phyloP scores from a whole-genome alignment of 2,888 invertebrate species.

The Trypoxylon attenuatum region DNA sequence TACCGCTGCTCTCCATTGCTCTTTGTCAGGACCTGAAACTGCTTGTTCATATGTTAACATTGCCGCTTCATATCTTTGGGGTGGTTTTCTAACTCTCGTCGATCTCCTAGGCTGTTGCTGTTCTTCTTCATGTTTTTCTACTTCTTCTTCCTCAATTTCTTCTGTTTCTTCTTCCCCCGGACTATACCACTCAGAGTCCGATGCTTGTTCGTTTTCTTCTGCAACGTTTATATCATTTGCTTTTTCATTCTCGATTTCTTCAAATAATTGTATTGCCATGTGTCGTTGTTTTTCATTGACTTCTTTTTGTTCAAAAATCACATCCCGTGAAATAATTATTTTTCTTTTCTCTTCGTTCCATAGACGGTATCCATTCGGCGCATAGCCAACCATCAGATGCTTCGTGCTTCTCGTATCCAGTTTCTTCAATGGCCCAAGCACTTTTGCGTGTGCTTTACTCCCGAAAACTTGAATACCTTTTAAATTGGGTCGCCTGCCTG shows the following conservation, averaged over 20 bases:
- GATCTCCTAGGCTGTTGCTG: slow-evolving; percentile 1
- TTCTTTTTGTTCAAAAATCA: slow-evolving; percentile 10
- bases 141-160: background rate
- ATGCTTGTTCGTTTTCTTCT: background rate
- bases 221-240: too few species aligned
- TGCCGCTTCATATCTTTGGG: slow-evolving; percentile 5
- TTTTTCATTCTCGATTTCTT: background rate
- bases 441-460: slow-evolving; percentile 51
- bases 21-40: slow-evolving; percentile 23
- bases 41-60: slow-evolving; percentile 15
- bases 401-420: slow-evolving; percentile 55
- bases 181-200: too few species aligned
- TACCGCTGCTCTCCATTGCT: slow-evolving; percentile 7
- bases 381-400: slow-evolving; percentile 50
- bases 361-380: slow-evolving; percentile 45
- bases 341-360: slow-evolving; percentile 42
- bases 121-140: background rate
- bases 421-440: slow-evolving; percentile 50
- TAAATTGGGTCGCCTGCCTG: slow-evolving; percentile 53
- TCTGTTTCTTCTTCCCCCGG: background rate
- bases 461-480: slow-evolving; percentile 60
- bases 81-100: background rate
- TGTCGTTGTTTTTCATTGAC: background rate
- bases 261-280: background rate
- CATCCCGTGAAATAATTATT: slow-evolving; percentile 37